These are phyloP conservation scores for Campodea augens DNA, from an alignment of 1,140 invertebrate species.

Conservation along the genomic window DNA sequence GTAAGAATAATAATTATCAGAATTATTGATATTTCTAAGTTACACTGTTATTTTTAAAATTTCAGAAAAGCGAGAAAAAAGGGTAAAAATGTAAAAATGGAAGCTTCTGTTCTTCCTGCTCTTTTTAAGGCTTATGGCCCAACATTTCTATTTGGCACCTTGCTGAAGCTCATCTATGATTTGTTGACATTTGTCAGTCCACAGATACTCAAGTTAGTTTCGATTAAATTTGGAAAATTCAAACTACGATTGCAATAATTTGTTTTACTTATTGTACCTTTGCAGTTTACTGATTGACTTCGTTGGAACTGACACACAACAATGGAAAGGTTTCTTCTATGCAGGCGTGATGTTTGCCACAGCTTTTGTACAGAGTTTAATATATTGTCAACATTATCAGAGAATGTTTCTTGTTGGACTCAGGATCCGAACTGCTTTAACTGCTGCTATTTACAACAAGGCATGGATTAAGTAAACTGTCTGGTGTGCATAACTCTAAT, in stretches of 20 bases:
- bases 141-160: slow-evolving; percentile 24
- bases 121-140: slow-evolving; percentile 29
- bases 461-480: too few species aligned
- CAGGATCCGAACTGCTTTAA: slow-evolving; percentile 73
- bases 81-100: too few species aligned
- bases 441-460: slow-evolving; percentile 86
- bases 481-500: too few species aligned
- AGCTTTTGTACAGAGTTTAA: slow-evolving; percentile 65
- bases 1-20: too few species aligned
- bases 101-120: slow-evolving; percentile 20
- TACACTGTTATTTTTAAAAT: too few species aligned
- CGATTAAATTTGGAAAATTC: too few species aligned
- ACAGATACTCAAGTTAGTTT: slow-evolving; percentile 21
- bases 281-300: slow-evolving; percentile 49
- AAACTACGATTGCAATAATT: too few species aligned
- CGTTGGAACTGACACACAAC: slow-evolving; percentile 32
- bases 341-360: slow-evolving; percentile 52
- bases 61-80: too few species aligned
- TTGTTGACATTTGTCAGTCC: slow-evolving; percentile 38
- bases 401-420: slow-evolving; percentile 80
- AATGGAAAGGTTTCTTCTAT: slow-evolving; percentile 78
- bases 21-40: too few species aligned
- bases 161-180: slow-evolving; percentile 33
- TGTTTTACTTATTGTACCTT: too few species aligned
- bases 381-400: slow-evolving; percentile 76